phyloP scores from a whole-genome alignment of 53 echinoderm and acorn worm species.

The Holothuria leucospilota region DNA sequence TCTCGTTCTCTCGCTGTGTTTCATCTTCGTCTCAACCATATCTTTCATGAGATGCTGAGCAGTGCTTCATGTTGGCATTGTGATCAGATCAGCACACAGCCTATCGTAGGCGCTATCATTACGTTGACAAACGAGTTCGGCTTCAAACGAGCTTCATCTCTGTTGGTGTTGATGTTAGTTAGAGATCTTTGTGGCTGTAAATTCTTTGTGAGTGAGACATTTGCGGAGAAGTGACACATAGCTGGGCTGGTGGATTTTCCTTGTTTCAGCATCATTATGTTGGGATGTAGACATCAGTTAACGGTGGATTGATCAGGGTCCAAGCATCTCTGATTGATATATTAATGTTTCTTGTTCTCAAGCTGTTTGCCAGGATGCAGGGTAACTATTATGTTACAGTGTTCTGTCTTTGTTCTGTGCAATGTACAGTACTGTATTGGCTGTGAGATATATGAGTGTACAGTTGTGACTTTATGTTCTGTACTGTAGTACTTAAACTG shows the following conservation, averaged over 20 bases:
- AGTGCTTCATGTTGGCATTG: background rate
- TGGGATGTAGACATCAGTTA: background rate
- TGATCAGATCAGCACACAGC: too few relatives aligned
- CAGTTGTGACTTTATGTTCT: too few relatives aligned
- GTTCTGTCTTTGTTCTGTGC: background rate
- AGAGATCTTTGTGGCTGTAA: background rate
- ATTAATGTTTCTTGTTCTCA: slow-evolving; percentile 28
- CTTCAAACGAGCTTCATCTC: too few relatives aligned
- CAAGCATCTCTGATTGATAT: background rate
- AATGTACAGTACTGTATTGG: too few relatives aligned
- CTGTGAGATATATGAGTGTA: too few relatives aligned
- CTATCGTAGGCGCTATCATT: too few relatives aligned
- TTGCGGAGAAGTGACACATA: background rate
- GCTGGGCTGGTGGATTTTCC: background rate
- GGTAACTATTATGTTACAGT: background rate
- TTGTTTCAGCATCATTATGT: background rate
- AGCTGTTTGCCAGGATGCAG: slow-evolving; percentile 34
- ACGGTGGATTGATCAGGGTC: background rate
- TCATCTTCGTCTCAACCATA: background rate
- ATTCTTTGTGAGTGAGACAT: slow-evolving; percentile 35
- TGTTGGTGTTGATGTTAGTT: background rate
- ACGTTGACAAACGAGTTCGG: too few relatives aligned
- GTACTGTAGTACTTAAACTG: too few relatives aligned
- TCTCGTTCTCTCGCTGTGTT: background rate
- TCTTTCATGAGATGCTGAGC: background rate